Conservation (phyloP, 2,113 vertebrate genomes). For the Mungos mungo region DNA sequence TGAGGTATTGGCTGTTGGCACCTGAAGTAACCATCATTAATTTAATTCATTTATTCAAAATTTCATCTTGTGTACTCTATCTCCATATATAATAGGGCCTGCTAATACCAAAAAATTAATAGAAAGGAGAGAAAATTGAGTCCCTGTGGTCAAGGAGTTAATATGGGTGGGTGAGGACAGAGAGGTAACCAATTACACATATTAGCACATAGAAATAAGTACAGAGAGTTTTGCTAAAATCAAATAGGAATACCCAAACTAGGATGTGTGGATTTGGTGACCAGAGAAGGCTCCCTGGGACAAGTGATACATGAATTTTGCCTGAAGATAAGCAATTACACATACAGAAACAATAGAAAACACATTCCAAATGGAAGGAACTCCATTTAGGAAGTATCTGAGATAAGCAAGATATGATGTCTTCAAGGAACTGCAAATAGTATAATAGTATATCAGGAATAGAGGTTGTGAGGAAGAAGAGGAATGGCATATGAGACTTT, state of each 20-base stretch:
- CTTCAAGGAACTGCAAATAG: background rate
- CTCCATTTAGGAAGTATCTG: background rate
- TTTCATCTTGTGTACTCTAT: background rate
- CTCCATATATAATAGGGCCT: background rate
- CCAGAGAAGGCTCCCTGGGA: background rate
- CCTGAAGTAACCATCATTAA: background rate
- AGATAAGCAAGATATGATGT: background rate
- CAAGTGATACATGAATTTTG: background rate
- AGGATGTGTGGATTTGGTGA: background rate
- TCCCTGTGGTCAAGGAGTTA: background rate
- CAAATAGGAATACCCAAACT: background rate
- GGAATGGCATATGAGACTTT: background rate
- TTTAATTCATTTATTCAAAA: conserved; percentile 19
- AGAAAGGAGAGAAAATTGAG: background rate
- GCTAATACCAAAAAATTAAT: background rate
- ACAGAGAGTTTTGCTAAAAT: background rate
- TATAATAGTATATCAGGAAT: background rate
- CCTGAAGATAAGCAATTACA: background rate
- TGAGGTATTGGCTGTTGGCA: background rate
- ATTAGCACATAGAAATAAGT: background rate
- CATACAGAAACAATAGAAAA: background rate
- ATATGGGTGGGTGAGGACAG: background rate
- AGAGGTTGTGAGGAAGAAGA: background rate
- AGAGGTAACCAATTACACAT: background rate
- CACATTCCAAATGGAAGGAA: background rate